Evolutionary conservation across 2,888 invertebrate genomes (phyloP).

Genomic region (Cloeon dipterum): DNA sequence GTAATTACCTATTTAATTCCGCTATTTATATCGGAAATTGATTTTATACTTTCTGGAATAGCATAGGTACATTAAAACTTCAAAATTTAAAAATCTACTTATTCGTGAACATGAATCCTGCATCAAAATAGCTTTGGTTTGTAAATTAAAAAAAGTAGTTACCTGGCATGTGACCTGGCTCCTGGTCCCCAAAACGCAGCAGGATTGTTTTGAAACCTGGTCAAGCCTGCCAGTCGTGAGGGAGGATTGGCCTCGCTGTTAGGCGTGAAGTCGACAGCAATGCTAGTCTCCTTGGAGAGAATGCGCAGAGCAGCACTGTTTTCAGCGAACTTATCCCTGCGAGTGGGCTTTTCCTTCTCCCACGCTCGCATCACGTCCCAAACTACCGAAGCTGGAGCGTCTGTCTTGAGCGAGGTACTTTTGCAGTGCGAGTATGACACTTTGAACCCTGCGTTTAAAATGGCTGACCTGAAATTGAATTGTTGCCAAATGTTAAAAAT

Average conservation of each 20-base stretch:
- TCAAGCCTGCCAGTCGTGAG: conserved; percentile 44
- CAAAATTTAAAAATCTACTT: too few relatives aligned
- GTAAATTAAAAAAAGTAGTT: conserved; percentile 13
- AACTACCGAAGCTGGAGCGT: conserved; percentile 61
- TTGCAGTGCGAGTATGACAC: conserved; percentile 85
- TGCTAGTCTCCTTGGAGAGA: conserved; percentile 15
- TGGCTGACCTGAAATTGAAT: conserved; percentile 64
- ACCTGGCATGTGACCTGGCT: conserved; percentile 54
- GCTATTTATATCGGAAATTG: too few relatives aligned
- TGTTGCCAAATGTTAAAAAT: too few relatives aligned
- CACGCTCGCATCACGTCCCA: conserved; percentile 85
- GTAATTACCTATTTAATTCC: too few relatives aligned
- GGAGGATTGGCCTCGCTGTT: conserved; percentile 56
- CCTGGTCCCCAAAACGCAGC: conserved; percentile 82
- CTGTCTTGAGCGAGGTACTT: conserved; percentile 74
- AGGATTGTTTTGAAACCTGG: conserved; percentile 75
- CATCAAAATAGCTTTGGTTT: not conserved
- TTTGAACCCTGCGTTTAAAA: conserved; percentile 69
- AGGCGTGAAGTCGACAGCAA: conserved; percentile 24
- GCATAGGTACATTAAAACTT: too few relatives aligned
- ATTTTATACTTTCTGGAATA: too few relatives aligned
- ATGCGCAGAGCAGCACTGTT: conserved; percentile 28
- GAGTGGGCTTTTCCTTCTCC: conserved; percentile 41
- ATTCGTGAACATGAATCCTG: not conserved
- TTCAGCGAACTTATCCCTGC: conserved; percentile 23